phyloP scores from a whole-genome alignment of 2,797 vertebrate species.

The Leptatherina wallacei region DNA sequence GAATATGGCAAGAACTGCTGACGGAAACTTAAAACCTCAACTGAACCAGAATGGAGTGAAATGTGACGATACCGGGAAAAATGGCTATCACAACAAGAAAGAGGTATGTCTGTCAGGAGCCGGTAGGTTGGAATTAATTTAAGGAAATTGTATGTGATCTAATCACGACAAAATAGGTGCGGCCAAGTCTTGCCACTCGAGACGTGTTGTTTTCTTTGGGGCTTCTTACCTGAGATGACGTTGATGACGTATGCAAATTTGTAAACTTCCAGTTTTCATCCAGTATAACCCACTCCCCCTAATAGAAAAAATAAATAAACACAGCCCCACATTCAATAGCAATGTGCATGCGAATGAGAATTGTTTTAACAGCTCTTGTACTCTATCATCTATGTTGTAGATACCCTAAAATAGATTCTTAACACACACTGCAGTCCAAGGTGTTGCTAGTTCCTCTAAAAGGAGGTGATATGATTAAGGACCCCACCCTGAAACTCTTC shows the following conservation, averaged over 20 bases:
- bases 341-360: neutral
- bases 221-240: slow-evolving; percentile 16
- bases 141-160: neutral
- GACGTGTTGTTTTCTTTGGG: neutral
- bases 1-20: slow-evolving; percentile 67
- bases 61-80: slow-evolving; percentile 44
- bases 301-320: neutral
- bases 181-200: neutral
- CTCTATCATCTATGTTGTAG: neutral
- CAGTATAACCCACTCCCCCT: too few species aligned
- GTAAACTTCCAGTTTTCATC: neutral
- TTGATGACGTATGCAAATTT: slow-evolving; percentile 17
- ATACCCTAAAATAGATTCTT: neutral
- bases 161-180: neutral
- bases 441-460: neutral
- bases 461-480: neutral
- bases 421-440: too few species aligned
- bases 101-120: slow-evolving; percentile 58
- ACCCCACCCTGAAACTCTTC: slow-evolving; percentile 48
- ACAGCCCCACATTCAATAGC: neutral
- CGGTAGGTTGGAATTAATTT: neutral
- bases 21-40: slow-evolving; percentile 43
- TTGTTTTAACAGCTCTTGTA: neutral
- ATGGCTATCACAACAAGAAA: slow-evolving; percentile 38
- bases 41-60: slow-evolving; percentile 49